Evolutionary conservation across 2,888 invertebrate genomes (phyloP).

Genomic region (Celastrina argiolus): DNA sequence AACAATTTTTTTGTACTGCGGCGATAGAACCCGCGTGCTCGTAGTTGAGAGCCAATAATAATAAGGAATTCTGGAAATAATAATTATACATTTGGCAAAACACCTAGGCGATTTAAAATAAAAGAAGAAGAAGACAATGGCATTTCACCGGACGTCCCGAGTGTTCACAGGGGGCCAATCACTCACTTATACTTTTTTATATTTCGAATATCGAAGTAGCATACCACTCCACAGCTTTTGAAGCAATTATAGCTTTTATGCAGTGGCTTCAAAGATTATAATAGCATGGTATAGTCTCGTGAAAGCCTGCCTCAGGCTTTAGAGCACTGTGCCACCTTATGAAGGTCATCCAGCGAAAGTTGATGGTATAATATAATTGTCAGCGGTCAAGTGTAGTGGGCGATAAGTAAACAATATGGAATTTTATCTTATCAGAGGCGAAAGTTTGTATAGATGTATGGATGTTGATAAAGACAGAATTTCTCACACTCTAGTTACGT

Average conservation of each 20-base stretch:
- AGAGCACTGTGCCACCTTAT: conserved; percentile 47
- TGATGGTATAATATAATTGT: conserved; percentile 44
- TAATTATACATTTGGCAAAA: too few relatives aligned
- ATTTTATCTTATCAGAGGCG: not conserved
- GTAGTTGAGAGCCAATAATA: too few relatives aligned
- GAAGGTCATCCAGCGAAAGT: conserved; percentile 71
- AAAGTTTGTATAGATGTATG: conserved; percentile 1
- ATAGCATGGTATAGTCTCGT: conserved; percentile 34
- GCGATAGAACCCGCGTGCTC: too few relatives aligned
- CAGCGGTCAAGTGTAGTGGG: conserved; percentile 58
- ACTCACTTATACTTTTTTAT: conserved; percentile 14
- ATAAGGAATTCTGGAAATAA: too few relatives aligned
- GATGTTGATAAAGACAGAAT: too few relatives aligned
- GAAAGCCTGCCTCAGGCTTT: conserved; percentile 60
- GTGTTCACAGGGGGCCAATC: conserved; percentile 12
- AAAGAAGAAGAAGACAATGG: not conserved
- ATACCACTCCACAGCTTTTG: not conserved
- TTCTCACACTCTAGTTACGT: too few relatives aligned
- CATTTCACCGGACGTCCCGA: not conserved
- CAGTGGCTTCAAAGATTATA: not conserved
- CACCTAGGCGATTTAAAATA: not conserved
- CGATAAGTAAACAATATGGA: not conserved
- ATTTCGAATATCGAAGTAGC: conserved; percentile 5
- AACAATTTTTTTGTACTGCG: too few relatives aligned
- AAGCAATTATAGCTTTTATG: not conserved